Evolutionary conservation across 2,888 invertebrate species (phyloP).

Genomic region (Parnassius smintheus): DNA sequence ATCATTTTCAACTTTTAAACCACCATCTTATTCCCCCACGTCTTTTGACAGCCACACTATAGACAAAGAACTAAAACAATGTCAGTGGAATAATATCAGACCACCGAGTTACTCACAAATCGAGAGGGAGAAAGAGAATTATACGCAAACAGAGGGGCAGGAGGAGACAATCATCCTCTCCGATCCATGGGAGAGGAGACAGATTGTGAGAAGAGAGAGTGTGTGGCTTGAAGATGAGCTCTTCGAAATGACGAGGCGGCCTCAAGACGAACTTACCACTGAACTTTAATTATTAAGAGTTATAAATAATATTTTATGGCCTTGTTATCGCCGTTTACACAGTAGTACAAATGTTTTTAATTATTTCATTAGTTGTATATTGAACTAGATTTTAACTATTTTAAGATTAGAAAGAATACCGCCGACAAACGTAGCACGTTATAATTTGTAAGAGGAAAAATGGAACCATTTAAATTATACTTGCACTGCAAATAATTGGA

Average conservation of each 20-base stretch:
- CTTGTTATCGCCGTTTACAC: slow-evolving; percentile 6
- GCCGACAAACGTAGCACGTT: background rate
- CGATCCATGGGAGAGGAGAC: slow-evolving; percentile 75
- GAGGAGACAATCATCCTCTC: slow-evolving; percentile 68
- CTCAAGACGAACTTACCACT: slow-evolving; percentile 94
- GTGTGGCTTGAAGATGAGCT: slow-evolving; percentile 90
- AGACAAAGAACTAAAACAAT: slow-evolving; percentile 70
- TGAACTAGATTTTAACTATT: slow-evolving; percentile 4
- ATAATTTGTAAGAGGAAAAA: background rate
- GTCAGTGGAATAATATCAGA: slow-evolving; percentile 80
- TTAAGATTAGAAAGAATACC: background rate
- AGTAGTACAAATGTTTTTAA: slow-evolving; percentile 20
- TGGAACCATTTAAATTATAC: background rate
- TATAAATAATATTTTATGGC: slow-evolving; percentile 9
- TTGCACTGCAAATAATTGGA: background rate
- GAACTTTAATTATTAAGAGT: slow-evolving; percentile 81
- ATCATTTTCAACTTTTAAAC: slow-evolving; percentile 77
- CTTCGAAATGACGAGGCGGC: slow-evolving; percentile 90
- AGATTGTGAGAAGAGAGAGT: slow-evolving; percentile 76
- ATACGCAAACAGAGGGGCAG: slow-evolving; percentile 66
- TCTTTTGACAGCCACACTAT: slow-evolving; percentile 69
- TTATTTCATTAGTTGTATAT: slow-evolving; percentile 4
- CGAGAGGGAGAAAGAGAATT: slow-evolving; percentile 38
- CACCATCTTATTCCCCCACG: slow-evolving; percentile 76
- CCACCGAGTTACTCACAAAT: slow-evolving; percentile 67